Conservation (phyloP, 2,113 vertebrate species). For the Andinoacara biseriatus region DNA sequence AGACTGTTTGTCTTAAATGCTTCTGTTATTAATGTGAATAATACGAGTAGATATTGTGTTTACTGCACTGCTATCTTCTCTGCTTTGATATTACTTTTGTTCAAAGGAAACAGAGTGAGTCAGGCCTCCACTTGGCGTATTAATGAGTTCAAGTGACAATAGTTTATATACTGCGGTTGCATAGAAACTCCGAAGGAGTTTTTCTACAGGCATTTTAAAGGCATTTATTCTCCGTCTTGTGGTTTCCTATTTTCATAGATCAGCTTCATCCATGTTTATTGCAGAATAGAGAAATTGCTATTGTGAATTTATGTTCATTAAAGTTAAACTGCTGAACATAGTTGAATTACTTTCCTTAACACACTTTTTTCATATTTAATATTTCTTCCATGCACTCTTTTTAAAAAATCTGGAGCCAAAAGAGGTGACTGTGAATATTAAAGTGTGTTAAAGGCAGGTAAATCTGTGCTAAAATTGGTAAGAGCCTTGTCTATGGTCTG, state of each 20-base stretch:
- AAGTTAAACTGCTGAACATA: not conserved
- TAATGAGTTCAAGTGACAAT: constrained; percentile 42
- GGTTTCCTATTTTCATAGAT: not conserved
- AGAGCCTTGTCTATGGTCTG: constrained; percentile 29
- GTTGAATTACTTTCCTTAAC: not conserved
- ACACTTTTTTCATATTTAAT: not conserved
- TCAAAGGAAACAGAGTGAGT: constrained; percentile 25
- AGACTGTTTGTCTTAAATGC: not conserved
- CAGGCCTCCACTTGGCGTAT: constrained; percentile 23
- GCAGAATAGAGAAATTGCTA: not conserved
- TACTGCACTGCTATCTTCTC: not conserved
- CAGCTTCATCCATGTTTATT: not conserved
- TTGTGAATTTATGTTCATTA: constrained; percentile 1
- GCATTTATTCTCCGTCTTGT: constrained; percentile 4
- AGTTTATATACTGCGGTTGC: constrained; percentile 12
- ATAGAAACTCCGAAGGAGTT: not conserved
- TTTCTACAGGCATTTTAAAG: not conserved
- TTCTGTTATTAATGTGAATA: not conserved
- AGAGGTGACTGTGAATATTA: not conserved
- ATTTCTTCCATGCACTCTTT: not conserved
- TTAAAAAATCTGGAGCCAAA: not conserved
- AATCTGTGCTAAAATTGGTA: constrained; percentile 41
- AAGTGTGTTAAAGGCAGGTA: constrained; percentile 17
- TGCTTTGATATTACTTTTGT: constrained; percentile 24
- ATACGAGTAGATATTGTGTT: not conserved